A percentile compares a stretch with the other conserved stretches of the same genome.
Evolutionary conservation across 1,140 invertebrate species (phyloP).

Genomic region (Carcinoscorpius rotundicauda): DNA sequence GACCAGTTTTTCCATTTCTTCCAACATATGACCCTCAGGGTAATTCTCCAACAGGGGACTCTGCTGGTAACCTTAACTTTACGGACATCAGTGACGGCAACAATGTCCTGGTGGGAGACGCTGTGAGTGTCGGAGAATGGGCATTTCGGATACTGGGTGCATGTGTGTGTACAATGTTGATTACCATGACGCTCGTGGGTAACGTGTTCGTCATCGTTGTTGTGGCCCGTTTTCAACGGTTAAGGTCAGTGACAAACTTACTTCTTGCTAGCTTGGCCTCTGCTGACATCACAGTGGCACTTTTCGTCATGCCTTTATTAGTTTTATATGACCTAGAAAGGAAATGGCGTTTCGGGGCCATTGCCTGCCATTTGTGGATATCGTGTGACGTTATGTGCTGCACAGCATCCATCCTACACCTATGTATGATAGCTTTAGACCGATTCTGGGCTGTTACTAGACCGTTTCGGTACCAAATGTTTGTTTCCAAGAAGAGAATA

Average conservation of each 20-base stretch:
- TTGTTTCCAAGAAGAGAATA: conserved; percentile 70
- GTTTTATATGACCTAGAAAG: conserved; percentile 61
- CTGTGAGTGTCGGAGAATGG: too few relatives aligned
- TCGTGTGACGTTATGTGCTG: conserved; percentile 38
- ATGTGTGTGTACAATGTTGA: conserved; percentile 4
- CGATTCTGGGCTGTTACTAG: conserved; percentile 74
- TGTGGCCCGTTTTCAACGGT: conserved; percentile 71
- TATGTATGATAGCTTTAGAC: conserved; percentile 80
- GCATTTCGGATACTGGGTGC: too few relatives aligned
- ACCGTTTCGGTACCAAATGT: conserved; percentile 75
- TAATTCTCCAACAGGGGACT: too few relatives aligned
- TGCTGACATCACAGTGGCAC: conserved; percentile 59
- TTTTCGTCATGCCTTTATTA: conserved; percentile 55
- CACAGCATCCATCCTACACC: conserved; percentile 80
- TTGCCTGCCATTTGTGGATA: conserved; percentile 57
- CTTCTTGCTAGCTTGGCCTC: conserved; percentile 81
- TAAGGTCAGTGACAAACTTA: conserved; percentile 53
- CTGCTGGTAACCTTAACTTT: too few relatives aligned
- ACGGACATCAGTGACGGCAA: too few relatives aligned
- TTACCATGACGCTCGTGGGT: conserved; percentile 54
- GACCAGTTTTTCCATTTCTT: too few relatives aligned
- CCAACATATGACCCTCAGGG: too few relatives aligned
- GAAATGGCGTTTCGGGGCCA: conserved; percentile 67
- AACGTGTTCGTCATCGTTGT: conserved; percentile 76
- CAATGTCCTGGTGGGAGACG: too few relatives aligned